Conservation (phyloP, 1,140 invertebrate species). For the Drosophila bifasciata region DNA sequence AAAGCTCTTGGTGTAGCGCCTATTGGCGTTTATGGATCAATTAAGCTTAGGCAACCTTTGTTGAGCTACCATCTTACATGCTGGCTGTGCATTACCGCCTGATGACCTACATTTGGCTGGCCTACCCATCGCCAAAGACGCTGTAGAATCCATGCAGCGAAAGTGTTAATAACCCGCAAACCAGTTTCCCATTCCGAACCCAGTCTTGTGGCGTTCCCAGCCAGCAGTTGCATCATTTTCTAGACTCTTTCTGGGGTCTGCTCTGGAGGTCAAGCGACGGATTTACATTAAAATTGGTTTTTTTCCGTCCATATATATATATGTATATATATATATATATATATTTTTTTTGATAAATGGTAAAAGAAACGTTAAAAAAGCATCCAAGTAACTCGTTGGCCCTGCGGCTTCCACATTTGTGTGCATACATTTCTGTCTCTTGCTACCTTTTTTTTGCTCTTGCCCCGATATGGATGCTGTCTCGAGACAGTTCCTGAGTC, state of each 20-base stretch:
- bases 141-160: slow-evolving; percentile 70
- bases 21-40: background rate
- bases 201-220: slow-evolving; percentile 20
- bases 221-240: slow-evolving; percentile 67
- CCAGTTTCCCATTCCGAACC: slow-evolving; percentile 43
- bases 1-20: background rate
- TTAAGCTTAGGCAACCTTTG: too few relatives aligned
- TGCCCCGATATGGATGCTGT: slow-evolving; percentile 30
- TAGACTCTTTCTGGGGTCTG: slow-evolving; percentile 69
- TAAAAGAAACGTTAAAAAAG: slow-evolving; percentile 26
- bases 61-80: too few relatives aligned
- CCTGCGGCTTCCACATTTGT: slow-evolving; percentile 64
- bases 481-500: slow-evolving; percentile 40
- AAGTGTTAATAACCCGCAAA: slow-evolving; percentile 78
- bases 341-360: slow-evolving; percentile 43
- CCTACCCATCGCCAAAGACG: slow-evolving; percentile 2
- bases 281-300: slow-evolving; percentile 76
- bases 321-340: slow-evolving; percentile 35
- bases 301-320: slow-evolving; percentile 31
- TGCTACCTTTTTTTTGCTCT: slow-evolving; percentile 18
- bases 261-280: slow-evolving; percentile 69
- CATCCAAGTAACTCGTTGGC: slow-evolving; percentile 60
- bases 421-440: slow-evolving; percentile 47
- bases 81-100: slow-evolving; percentile 4
- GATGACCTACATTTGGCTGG: slow-evolving; percentile 65